Base-by-base conservation (phyloP, 64 coral and sea anemone species). In the Porites australiensis region DNA sequence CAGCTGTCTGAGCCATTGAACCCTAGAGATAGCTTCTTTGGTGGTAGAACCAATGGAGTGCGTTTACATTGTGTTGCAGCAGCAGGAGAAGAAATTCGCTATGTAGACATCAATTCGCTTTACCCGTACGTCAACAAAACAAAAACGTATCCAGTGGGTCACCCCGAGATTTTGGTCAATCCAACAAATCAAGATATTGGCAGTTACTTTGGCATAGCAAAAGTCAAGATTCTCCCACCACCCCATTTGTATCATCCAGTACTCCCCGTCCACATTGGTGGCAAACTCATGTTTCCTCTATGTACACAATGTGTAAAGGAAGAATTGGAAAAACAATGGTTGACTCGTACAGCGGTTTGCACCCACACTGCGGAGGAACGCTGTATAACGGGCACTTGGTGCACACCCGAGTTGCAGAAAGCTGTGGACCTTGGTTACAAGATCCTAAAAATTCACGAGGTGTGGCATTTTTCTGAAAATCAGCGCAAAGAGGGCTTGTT, bases 391-490 rank as follows among this genome's bases (percentile, higher is more conserved):
- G 58, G 80, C 2, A 62, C 23, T 1, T 83, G 80, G 80, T 60
- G 52, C 58, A 59, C 54, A 3, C 58, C 52, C 0, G 80, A 83
- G 46, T 5, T 83, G 14, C 8, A 0, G 4, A 49, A 86, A 53
- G 82, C 82, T 10, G 7, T 86, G 4, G 21, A 68, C 46, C 2
- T 66, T 47, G 82, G 82, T 2, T 86, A 86, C 82, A 12, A 1
- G 3, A 70, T 86, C 5, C 6, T 65, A 7, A 69, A 86, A 15
- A 70, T 68, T 4, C 62, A 86, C 20, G 82, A 86, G 21, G 64
- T 86, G 2, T 86, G 83, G 83, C 83, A 86, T 21, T 85, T 27
- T 14, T 11, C 53, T 11, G 53, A 55, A 55, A 20, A 82, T 16
- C 53, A 54, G 18, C 19, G 79, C 18, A 4, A 15, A 20, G 10